Base-by-base conservation (phyloP, 2,888 invertebrate species). In the Choristoneura rosaceana region DNA sequence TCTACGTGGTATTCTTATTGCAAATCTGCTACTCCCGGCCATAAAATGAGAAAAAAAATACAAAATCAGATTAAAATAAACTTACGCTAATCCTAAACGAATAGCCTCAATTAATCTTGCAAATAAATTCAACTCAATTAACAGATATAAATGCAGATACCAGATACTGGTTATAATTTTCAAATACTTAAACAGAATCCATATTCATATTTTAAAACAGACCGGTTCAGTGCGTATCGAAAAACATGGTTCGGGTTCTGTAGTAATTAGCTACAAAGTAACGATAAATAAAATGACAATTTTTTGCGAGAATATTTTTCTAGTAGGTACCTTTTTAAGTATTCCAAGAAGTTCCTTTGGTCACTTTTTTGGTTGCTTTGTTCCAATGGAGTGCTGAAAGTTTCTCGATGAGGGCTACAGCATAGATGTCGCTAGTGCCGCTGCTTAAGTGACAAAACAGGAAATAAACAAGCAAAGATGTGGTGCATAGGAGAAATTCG, bases 51-150 rank as follows among this genome's bases (percentile, higher is more conserved):
- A 64, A 10, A 50, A 15, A 50, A 17, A 52, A 58, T 14, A 3
- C 8, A 9, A 66, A 58, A 66, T 33, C 15, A 45, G 7, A 41
- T 15, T 15, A 52, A 41, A 63, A 14, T 62, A 55, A 55, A 55
- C 61, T 61, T 17, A 52, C 33, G 45, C 55, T 64, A 70, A 70
- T 64, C 58, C 38, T 17, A 58, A 64, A 59, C 47, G 12, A 41
- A 70, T 65, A 12, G 34, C 60, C 41, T 61, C 71, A 66, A 71
- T 76, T 79, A 79, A 79, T 80, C 78, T 78, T 81, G 80, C 77
- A 79, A 82, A 84, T 78, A 76, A 58, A 74, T 80, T 80, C 79
- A 82, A 81, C 82, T 85, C 83, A 84, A 84, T 87, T 86, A 86
- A 81, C 45, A 70, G 41, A 68, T 68, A 65, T 77, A 79, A 80